Base-by-base conservation (phyloP, 2,888 invertebrate species). In the Leptopilina syphax region DNA sequence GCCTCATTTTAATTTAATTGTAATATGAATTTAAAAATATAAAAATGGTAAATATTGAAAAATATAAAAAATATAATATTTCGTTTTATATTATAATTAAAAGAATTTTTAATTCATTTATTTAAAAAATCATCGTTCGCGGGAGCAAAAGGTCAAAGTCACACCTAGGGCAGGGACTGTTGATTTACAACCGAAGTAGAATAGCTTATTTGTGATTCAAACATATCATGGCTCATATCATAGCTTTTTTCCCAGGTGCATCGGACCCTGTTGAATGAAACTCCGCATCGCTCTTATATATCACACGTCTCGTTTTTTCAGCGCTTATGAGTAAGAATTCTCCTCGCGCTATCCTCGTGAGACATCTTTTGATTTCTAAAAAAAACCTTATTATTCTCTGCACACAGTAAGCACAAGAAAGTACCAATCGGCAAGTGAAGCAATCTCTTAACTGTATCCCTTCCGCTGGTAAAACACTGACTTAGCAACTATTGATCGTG, bases 181-280 rank as follows among this genome's bases (percentile, higher is more conserved):
- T 84, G 84, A 84, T 81, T 44, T 60, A 82, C 81, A 81, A 83
- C 81, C 83, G 82, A 82, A 81, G 84, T 82, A 86, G 85, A 85
- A 85, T 82, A 88, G 86, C 84, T 86, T 83, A 86, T 86, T 83
- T 84, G 84, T 85, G 82, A 82, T 83, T 84, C 81, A 83, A 81
- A 82, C 81, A 81, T 82, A 82, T 83, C 76, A 85, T 86, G 83
- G 79, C 63, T 80, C 80, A 81, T 82, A 82, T 79, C 84, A 84
- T 84, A 86, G 81, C 83, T 82, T 85, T 89, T 70, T 84, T 85
- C 86, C 86, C 86, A 89, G 86, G 85, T 85, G 86, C 76, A 80
- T 86, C 88, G 84, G 88, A 89, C 89, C 89, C 79, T 86, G 92
- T 83, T 82, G 88, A 57, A n/a, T n/a, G 63, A 5, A 0, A 1